Percentiles rank a stretch among this genome's conserved stretches.
These are phyloP conservation scores for Aulostomus chinensis DNA, from an alignment of 2,797 vertebrate species.

Conservation along the genomic window DNA sequence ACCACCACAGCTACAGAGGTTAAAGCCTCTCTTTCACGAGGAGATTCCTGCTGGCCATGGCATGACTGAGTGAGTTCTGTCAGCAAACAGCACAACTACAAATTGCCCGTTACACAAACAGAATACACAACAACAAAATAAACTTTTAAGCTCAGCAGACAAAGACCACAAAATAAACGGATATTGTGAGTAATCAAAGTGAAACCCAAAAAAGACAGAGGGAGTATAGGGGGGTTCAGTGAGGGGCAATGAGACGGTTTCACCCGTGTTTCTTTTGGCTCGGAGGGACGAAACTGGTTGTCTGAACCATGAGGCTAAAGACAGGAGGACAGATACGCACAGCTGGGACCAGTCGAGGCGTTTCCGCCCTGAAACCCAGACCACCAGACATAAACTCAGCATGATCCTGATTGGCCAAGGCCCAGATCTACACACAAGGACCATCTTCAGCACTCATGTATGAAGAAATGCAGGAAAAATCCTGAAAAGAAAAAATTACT, in stretches of 20 bases:
- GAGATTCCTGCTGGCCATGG: conserved; percentile 49
- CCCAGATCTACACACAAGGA: conserved; percentile 21
- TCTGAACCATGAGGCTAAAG: conserved; percentile 42
- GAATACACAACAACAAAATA: too few species aligned
- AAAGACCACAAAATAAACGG: background rate
- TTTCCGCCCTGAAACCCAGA: conserved; percentile 27
- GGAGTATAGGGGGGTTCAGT: too few species aligned
- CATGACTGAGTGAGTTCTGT: conserved; percentile 64
- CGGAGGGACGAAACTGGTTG: conserved; percentile 49
- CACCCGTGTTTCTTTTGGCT: conserved; percentile 63
- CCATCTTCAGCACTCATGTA: conserved; percentile 6
- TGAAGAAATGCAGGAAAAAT: conserved; percentile 2
- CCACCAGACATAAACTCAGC: conserved; percentile 67
- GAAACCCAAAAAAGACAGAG: too few species aligned
- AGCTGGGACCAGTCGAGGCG: conserved; percentile 49
- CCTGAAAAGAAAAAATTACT: too few species aligned
- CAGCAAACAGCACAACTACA: background rate
- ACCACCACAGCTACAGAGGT: conserved; percentile 23
- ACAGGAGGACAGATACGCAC: conserved; percentile 38
- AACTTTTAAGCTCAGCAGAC: too few species aligned
- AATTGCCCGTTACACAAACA: too few species aligned
- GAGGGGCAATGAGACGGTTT: conserved; percentile 30
- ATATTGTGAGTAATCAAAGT: conserved; percentile 4
- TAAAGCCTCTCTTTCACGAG: conserved; percentile 51
- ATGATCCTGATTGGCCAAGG: conserved; percentile 40